Base-by-base conservation (phyloP, 2,888 invertebrate species). In the Pollenia angustigena region DNA sequence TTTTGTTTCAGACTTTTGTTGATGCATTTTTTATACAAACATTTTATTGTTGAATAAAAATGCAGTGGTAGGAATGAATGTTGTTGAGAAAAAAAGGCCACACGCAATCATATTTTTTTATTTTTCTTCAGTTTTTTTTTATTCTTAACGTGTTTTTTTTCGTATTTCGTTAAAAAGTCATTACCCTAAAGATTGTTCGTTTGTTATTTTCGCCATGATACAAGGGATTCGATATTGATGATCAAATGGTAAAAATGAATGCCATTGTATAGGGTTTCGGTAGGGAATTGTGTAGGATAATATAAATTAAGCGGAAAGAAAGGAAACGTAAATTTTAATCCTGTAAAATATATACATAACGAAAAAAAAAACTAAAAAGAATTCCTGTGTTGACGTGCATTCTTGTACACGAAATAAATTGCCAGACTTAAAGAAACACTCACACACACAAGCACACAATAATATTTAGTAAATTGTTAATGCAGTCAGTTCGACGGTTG, bases 301-400 rank as follows among this genome's bases (percentile, higher is more conserved):
- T 10, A 54, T 16, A 58, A 79, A 60, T 16, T 44, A 62, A 72
- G 71, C 16, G n/a, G 16, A 68, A 48, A 10, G 56, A 68, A 74
- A 75, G 80, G 74, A 80, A 80, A 85, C 14, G 56, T 78, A 85
- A 85, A 68, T 74, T 81, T 76, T 84, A 84, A 87, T 87, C 87
- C 87, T 84, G 81, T 78, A 68, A 87, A 76, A 64, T 78, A 74
- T 76, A 3, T 54, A 1, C 16, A 3, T 54, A 1, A 14, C 16
- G 23, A 23, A 16, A 12, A n/a, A 48, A 14, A 66, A 0, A 50
- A n/a, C 60, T 32, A 32, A 6, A 62, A 23, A 76, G 62, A 81
- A 62, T 71, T 69, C 58, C 52, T 50, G 44, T 68, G 60, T 46
- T 81, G 75, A 69, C 52, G 68, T 75, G 23, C 42, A 48, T 83